These are phyloP conservation scores for Aeoliscus strigatus DNA, from an alignment of 2,797 vertebrate species.

Conservation along the genomic window DNA sequence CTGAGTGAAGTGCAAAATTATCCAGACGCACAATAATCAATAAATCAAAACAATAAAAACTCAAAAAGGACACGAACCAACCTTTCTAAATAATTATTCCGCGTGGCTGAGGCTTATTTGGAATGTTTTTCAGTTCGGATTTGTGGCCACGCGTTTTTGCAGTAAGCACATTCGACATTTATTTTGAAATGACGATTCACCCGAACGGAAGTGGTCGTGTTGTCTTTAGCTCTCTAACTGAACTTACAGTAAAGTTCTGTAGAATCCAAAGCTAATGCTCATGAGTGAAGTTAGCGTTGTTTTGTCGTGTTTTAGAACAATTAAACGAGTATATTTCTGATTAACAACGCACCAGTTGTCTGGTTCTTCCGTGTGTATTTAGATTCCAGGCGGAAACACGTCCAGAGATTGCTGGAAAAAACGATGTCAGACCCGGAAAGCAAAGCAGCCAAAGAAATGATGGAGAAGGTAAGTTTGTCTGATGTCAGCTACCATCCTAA, in stretches of 20 bases:
- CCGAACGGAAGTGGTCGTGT: slow-evolving; percentile 18
- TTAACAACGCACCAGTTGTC: too few species aligned
- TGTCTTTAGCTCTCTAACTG: not conserved
- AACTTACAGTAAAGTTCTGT: slow-evolving; percentile 36
- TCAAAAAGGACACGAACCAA: too few species aligned
- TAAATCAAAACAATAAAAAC: too few species aligned
- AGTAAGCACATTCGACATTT: slow-evolving; percentile 7
- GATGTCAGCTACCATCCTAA: not conserved
- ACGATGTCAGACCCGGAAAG: slow-evolving; percentile 61
- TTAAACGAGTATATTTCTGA: not conserved
- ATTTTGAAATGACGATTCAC: slow-evolving; percentile 15
- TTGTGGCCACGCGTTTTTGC: accelerated
- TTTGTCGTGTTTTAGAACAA: not conserved
- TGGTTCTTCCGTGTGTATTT: accelerated
- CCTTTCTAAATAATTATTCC: too few species aligned
- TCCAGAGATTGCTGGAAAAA: too few species aligned
- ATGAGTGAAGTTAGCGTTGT: not conserved
- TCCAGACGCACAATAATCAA: too few species aligned
- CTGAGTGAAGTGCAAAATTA: too few species aligned
- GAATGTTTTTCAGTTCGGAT: too few species aligned
- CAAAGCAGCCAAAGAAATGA: slow-evolving; percentile 55
- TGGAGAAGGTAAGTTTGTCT: slow-evolving; percentile 52
- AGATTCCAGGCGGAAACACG: not conserved
- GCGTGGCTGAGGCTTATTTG: too few species aligned
- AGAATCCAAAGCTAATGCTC: not conserved